These are phyloP conservation scores for Bombus superbus DNA, from an alignment of 1,140 invertebrate genomes.

Conservation along the genomic window DNA sequence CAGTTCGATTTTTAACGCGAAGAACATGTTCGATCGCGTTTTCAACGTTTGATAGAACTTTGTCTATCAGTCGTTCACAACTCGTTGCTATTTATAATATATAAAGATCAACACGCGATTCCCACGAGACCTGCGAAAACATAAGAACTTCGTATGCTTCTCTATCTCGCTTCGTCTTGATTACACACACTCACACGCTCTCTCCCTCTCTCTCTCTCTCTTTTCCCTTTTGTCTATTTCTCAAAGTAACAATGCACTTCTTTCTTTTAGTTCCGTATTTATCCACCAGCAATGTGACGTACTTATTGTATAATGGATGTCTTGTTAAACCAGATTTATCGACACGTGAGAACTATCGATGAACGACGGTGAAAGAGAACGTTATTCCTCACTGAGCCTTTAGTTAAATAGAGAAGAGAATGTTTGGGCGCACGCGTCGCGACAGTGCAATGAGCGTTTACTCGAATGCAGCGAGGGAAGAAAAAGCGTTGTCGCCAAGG, in stretches of 20 bases:
- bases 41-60: neutral
- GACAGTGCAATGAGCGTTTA: slow-evolving; percentile 8
- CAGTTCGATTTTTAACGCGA: neutral
- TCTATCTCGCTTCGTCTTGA: neutral
- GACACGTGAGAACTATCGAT: neutral
- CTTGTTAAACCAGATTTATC: neutral
- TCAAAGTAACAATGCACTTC: neutral
- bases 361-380: neutral
- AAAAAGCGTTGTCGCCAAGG: slow-evolving; percentile 6
- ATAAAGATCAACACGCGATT: neutral
- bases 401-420: neutral
- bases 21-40: neutral
- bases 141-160: neutral
- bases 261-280: neutral
- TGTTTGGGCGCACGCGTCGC: slow-evolving; percentile 54
- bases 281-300: neutral
- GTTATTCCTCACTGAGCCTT: neutral
- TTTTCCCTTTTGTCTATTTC: neutral
- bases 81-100: slow-evolving; percentile 19
- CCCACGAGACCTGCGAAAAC: slow-evolving; percentile 12
- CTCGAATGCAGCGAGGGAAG: slow-evolving; percentile 2
- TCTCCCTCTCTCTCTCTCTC: neutral
- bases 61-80: neutral
- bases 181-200: neutral
- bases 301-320: neutral